phyloP scores from a whole-genome alignment of 2,113 vertebrate genomes.

The Chaenogobius annularis region DNA sequence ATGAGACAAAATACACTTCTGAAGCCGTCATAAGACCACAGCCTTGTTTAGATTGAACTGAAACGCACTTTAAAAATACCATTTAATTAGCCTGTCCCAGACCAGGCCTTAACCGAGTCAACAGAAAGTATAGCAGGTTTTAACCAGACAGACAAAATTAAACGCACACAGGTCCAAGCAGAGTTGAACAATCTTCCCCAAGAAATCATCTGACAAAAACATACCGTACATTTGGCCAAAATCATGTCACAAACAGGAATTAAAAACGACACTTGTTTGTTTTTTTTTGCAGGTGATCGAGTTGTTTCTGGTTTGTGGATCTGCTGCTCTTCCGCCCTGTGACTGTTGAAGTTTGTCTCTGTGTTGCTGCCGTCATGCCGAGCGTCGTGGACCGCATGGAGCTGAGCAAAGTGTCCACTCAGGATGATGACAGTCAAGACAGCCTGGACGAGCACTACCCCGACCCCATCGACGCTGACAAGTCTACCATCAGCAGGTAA shows the following conservation, averaged over 20 bases:
- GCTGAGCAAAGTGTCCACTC: slow-evolving; percentile 85
- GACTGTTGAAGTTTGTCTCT: slow-evolving; percentile 6
- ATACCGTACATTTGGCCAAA: too few species aligned
- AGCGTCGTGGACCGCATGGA: slow-evolving; percentile 87
- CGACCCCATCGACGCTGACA: slow-evolving; percentile 78
- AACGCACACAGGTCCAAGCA: too few species aligned
- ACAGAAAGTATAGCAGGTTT: background rate
- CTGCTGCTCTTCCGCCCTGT: background rate
- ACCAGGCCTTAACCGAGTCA: background rate
- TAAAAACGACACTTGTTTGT: too few species aligned
- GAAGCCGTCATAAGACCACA: background rate
- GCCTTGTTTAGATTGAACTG: background rate
- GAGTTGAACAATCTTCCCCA: too few species aligned
- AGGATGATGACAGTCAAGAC: slow-evolving; percentile 87
- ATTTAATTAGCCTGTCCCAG: background rate
- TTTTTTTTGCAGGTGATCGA: background rate
- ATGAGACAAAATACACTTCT: background rate
- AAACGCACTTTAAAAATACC: background rate
- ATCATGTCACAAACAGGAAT: too few species aligned
- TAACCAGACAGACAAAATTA: too few species aligned
- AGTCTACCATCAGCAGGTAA: slow-evolving; percentile 85
- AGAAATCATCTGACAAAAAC: too few species aligned
- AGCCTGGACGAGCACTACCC: slow-evolving; percentile 84
- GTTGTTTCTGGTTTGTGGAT: background rate
- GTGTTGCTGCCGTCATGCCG: slow-evolving; percentile 40